phyloP scores from a whole-genome alignment of 1,140 invertebrate genomes.

The Acromyrmex echinatior region DNA sequence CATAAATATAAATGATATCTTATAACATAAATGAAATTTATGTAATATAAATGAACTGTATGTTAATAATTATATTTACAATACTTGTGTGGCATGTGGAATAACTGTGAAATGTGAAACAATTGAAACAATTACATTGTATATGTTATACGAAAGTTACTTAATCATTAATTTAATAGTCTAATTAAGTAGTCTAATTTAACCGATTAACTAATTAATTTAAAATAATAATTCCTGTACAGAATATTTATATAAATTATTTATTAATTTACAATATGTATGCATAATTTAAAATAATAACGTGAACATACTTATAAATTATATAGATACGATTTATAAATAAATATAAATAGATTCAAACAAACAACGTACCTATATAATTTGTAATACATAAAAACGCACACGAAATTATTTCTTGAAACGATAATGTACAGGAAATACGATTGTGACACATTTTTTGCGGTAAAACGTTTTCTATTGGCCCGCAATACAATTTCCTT shows the following conservation, averaged over 20 bases:
- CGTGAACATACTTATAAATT: neutral
- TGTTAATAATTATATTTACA: constrained; percentile 12
- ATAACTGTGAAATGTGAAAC: neutral
- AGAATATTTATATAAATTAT: neutral
- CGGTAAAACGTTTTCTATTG: neutral
- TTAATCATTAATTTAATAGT: neutral
- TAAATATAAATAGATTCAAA: too few relatives aligned
- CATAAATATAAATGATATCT: neutral
- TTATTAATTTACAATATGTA: neutral
- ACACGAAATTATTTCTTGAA: neutral
- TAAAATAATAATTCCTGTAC: neutral
- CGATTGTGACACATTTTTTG: neutral
- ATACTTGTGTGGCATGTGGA: neutral
- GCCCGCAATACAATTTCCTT: neutral
- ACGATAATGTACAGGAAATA: neutral
- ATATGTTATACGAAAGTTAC: neutral
- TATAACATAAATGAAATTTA: neutral
- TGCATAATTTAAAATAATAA: too few relatives aligned
- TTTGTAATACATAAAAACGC: neutral
- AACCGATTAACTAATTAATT: neutral
- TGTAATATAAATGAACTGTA: neutral
- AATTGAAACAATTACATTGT: neutral
- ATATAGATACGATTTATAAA: too few relatives aligned
- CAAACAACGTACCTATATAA: neutral
- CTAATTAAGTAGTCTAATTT: neutral